Percentiles rank a stretch among this genome's conserved stretches.
Conservation (phyloP, 2,797 vertebrate species). For the Coracias cyanogaster region DNA sequence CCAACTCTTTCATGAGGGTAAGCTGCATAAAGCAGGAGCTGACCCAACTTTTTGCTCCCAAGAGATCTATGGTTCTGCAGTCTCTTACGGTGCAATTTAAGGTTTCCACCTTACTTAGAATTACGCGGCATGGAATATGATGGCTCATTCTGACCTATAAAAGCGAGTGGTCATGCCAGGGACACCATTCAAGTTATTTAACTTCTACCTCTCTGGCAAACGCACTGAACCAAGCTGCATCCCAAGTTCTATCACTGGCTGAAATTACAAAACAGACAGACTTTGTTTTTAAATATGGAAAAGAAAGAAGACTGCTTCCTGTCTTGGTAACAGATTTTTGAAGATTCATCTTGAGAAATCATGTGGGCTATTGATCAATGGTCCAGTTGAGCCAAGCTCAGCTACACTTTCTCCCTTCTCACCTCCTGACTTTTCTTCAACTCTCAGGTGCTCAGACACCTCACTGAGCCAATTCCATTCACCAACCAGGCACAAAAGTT, state of each 20-base stretch:
- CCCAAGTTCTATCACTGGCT: not conserved
- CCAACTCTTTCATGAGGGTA: not conserved
- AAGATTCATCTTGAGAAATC: not conserved
- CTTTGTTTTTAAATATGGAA: not conserved
- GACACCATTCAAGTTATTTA: not conserved
- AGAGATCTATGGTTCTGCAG: not conserved
- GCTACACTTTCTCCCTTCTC: not conserved
- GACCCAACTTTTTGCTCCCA: not conserved
- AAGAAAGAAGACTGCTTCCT: not conserved
- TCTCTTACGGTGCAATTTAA: not conserved
- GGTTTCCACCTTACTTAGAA: not conserved
- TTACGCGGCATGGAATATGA: fast-evolving
- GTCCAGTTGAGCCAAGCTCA: not conserved
- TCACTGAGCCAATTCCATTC: not conserved
- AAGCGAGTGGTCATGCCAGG: not conserved
- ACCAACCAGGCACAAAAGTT: not conserved
- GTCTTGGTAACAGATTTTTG: not conserved
- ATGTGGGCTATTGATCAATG: not conserved
- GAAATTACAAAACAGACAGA: not conserved
- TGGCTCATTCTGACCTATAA: not conserved
- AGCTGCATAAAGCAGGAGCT: not conserved
- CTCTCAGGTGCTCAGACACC: not conserved
- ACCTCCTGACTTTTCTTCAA: not conserved
- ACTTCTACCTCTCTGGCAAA: not conserved
- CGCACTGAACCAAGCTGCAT: not conserved